phyloP scores from a whole-genome alignment of 2,113 vertebrate species.

The Lynx canadensis region DNA sequence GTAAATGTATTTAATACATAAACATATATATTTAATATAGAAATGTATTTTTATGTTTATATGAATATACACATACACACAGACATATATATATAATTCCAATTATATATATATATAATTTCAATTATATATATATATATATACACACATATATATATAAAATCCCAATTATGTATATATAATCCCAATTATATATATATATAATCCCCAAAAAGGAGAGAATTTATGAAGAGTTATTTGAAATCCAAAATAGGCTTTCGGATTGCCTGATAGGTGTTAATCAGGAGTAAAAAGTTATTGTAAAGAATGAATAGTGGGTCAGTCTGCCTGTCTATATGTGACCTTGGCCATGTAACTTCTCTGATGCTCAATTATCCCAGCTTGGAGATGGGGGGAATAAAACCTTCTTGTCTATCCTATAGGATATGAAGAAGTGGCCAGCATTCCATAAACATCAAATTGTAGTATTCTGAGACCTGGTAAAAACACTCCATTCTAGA shows the following conservation, averaged over 20 bases:
- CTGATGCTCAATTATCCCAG: not conserved
- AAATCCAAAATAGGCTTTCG: not conserved
- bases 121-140: too few relatives aligned
- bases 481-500: not conserved
- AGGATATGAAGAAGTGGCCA: not conserved
- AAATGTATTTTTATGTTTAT: not conserved
- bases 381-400: not conserved
- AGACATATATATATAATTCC: not conserved
- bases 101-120: not conserved
- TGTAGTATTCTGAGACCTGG: not conserved
- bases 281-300: not conserved
- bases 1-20: not conserved
- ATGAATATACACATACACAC: not conserved
- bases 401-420: not conserved
- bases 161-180: too few relatives aligned
- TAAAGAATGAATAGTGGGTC: not conserved
- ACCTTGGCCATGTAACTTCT: not conserved
- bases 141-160: not conserved
- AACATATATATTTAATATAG: not conserved
- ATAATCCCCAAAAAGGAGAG: not conserved
- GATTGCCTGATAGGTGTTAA: not conserved
- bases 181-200: too few relatives aligned
- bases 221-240: conserved; percentile 5
- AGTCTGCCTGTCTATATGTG: not conserved
- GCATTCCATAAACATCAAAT: not conserved